Percentiles rank a stretch among this genome's conserved stretches.
Conservation (phyloP, 2,113 vertebrate species). For the Elgaria multicarinata region DNA sequence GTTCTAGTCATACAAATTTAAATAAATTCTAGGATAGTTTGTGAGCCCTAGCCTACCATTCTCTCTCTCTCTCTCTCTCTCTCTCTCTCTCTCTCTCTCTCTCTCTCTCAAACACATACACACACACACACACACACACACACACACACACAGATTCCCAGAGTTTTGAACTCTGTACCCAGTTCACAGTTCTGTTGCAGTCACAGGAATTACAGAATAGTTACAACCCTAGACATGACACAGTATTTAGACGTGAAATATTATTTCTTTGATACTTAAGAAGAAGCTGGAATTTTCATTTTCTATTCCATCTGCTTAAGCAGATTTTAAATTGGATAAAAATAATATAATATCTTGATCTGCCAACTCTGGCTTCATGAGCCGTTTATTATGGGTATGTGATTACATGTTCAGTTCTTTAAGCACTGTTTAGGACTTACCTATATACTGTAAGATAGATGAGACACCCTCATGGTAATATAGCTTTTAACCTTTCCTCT, state of each 20-base stretch:
- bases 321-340: slow-evolving; percentile 17
- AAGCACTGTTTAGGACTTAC: slow-evolving; percentile 75
- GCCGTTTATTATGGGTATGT: slow-evolving; percentile 45
- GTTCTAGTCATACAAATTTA: neutral
- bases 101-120: too few relatives aligned
- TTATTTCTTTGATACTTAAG: slow-evolving; percentile 11
- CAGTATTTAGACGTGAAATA: slow-evolving; percentile 9
- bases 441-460: slow-evolving; percentile 79
- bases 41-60: neutral
- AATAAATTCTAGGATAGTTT: neutral
- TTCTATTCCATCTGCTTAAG: neutral
- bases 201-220: neutral
- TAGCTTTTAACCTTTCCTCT: slow-evolving; percentile 90
- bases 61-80: too few relatives aligned
- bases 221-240: neutral
- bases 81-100: neutral
- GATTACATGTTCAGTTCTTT: slow-evolving; percentile 57
- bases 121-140: neutral
- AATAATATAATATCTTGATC: slow-evolving; percentile 40
- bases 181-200: neutral
- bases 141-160: neutral
- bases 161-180: neutral
- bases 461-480: slow-evolving; percentile 73
- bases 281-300: neutral
- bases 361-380: slow-evolving; percentile 13